Base-by-base conservation (phyloP, 1,140 invertebrate species). In the Cydia pomonella region DNA sequence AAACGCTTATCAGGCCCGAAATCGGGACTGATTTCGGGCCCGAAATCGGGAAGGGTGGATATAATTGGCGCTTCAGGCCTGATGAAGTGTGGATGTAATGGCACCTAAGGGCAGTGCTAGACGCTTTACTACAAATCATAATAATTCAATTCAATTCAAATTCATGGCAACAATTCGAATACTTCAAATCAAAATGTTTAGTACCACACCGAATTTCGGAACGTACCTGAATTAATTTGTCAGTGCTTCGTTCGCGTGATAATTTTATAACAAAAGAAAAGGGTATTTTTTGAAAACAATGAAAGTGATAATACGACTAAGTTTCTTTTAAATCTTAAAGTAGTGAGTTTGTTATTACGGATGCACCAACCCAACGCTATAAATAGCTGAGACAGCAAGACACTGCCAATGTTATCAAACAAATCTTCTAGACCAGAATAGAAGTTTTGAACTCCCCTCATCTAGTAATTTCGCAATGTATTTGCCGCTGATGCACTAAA, bases 351-450 rank as follows among this genome's bases (percentile, higher is more conserved):
- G 25, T 29, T 16, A 29, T 29, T 66, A 27, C 27, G 25, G 23
- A 66, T 66, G 63, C 63, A 66, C 63, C 63, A 66, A 66, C 63
- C 63, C 41, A 44, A 44, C 41, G 41, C 41, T 44, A 44, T 12
- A 16, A 44, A 44, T 16, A 16, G 41, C n/a, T 50, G 47, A 50
- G 47, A 4, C 5, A 50, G n/a, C 47, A 18, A 16, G 41, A 3
- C 64, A 72, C 41, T 72, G 71, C 71, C 71, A 72, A 72, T 72
- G 71, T 72, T 72, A 72, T 72, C 71, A 72, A 72, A 72, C 71
- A 72, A 72, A 72, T 72, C 13, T 72, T 72, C 71, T 72, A 72
- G 71, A 72, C 29, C 13, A 25, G 41, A 6, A 72, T 72, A 41
- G 71, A 69, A 69, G 64, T 33, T 33, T 69, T 69, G 53, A 69